Conservation (phyloP, 2,797 vertebrate species). For the Phoeniculus purpureus region DNA sequence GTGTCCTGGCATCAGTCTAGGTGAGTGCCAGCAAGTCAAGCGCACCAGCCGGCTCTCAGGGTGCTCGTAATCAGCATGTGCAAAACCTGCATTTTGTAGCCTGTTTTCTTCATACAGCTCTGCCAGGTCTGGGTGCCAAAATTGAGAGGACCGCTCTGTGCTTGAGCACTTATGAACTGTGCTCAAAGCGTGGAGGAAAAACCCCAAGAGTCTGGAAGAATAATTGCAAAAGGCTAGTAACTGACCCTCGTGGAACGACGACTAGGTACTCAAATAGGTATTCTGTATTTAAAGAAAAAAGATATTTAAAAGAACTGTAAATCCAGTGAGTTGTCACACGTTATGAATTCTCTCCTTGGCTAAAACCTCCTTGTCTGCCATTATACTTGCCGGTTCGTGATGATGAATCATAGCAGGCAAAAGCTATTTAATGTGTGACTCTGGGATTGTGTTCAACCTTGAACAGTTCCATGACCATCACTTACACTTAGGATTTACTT, state of each 20-base stretch:
- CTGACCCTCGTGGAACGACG: conserved; percentile 16
- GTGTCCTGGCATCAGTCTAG: too few relatives aligned
- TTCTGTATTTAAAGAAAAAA: conserved; percentile 33
- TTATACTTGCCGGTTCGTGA: neutral
- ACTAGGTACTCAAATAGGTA: neutral
- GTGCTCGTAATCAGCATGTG: neutral
- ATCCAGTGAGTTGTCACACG: neutral
- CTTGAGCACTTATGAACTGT: neutral
- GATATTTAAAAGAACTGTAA: neutral
- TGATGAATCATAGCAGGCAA: conserved; percentile 33
- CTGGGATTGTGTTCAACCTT: conserved; percentile 14
- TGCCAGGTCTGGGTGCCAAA: neutral
- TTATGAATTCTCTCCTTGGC: conserved; percentile 38
- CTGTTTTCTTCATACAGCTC: neutral
- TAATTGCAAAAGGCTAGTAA: conserved; percentile 21
- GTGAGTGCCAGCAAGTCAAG: too few relatives aligned
- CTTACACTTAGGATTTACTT: neutral
- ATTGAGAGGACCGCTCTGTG: neutral
- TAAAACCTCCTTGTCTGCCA: neutral
- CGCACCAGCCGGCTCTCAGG: too few relatives aligned
- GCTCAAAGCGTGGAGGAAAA: neutral
- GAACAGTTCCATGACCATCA: neutral
- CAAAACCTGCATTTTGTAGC: neutral
- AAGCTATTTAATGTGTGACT: conserved; percentile 22
- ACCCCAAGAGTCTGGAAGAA: neutral